phyloP scores from a whole-genome alignment of 2,888 invertebrate genomes.

The Stegophylla sp. region DNA sequence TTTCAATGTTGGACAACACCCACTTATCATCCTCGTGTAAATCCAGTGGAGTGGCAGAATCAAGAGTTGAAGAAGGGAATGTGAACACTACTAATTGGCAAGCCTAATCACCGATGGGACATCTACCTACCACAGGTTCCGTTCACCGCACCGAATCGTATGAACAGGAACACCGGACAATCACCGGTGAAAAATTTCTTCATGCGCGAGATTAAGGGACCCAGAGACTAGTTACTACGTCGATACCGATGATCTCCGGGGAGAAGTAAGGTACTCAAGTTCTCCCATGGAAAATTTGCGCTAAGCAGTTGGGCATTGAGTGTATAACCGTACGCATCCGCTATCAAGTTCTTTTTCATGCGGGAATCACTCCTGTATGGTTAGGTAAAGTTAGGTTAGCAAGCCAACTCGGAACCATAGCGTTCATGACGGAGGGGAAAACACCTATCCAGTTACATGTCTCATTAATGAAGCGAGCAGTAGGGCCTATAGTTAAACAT shows the following conservation, averaged over 20 bases:
- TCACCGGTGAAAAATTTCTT: not conserved
- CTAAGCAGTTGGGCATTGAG: not conserved
- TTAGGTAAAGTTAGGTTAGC: not conserved
- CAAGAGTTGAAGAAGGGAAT: conserved; percentile 12
- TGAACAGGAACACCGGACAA: not conserved
- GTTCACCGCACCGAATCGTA: not conserved
- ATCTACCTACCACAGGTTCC: not conserved
- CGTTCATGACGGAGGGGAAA: conserved; percentile 4
- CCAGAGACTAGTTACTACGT: not conserved
- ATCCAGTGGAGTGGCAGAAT: conserved; percentile 4
- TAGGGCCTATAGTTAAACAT: not conserved
- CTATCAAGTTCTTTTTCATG: not conserved
- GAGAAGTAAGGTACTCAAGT: not conserved
- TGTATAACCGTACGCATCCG: not conserved
- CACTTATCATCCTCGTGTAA: conserved; percentile 4
- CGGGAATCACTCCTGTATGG: not conserved
- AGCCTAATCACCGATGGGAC: conserved; percentile 5
- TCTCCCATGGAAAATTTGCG: not conserved
- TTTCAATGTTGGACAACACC: not conserved
- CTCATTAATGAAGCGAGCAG: not conserved
- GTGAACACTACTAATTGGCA: not conserved
- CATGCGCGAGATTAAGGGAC: not conserved
- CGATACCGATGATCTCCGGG: not conserved
- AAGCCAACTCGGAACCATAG: not conserved
- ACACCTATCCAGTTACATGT: not conserved